Evolutionary conservation across 2,797 vertebrate genomes (phyloP).

Genomic region (Podarcis siculus): DNA sequence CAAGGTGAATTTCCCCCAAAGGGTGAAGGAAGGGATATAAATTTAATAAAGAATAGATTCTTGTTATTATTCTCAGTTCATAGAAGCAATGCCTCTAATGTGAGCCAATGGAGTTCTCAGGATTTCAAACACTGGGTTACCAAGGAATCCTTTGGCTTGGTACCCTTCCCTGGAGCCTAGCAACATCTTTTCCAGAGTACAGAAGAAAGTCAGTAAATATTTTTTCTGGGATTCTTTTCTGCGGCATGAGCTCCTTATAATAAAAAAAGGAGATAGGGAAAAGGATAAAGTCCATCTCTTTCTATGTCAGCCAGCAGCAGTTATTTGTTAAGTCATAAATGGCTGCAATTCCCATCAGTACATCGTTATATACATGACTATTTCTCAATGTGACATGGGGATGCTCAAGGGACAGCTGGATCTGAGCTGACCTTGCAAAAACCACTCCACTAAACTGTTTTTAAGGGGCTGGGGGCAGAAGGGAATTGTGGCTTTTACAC

Average conservation of each 20-base stretch:
- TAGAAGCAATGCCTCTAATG: background rate
- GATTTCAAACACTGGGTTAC: background rate
- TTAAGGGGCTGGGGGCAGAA: background rate
- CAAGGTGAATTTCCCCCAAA: no score
- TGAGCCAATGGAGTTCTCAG: background rate
- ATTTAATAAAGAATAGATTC: no score
- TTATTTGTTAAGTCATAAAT: slow-evolving; percentile 17
- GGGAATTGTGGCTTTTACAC: background rate
- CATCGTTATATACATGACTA: slow-evolving; percentile 8
- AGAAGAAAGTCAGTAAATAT: background rate
- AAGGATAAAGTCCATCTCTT: slow-evolving; percentile 11
- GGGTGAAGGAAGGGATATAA: no score
- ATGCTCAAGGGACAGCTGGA: background rate
- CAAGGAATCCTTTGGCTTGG: background rate
- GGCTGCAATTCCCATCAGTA: slow-evolving; percentile 6
- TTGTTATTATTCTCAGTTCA: background rate
- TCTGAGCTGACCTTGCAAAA: slow-evolving; percentile 6
- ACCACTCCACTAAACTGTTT: background rate
- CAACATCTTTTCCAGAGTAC: background rate
- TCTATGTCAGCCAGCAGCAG: background rate
- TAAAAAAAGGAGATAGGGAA: background rate
- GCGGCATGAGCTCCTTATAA: background rate
- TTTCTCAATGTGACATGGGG: slow-evolving; percentile 9
- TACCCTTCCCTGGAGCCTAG: background rate
- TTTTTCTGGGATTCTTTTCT: background rate